These are phyloP conservation scores for Delia radicum DNA, from an alignment of 1,140 invertebrate species.

Conservation along the genomic window DNA sequence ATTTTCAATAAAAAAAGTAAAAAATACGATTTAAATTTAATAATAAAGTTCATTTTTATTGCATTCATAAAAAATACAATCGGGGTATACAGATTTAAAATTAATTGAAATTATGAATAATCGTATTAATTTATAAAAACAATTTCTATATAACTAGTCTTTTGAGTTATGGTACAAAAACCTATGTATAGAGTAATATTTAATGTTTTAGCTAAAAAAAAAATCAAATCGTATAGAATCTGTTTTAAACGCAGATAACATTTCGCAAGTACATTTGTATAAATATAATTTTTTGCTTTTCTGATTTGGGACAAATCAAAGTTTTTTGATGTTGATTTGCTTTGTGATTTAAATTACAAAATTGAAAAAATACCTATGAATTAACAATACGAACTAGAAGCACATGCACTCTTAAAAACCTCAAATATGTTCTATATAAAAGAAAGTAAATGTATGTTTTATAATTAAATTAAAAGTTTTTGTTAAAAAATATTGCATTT, in stretches of 20 bases:
- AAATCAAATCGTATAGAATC: too few relatives aligned
- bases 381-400: slow-evolving; percentile 22
- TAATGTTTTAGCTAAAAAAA: too few relatives aligned
- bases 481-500: slow-evolving; percentile 17
- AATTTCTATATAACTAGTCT: neutral
- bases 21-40: neutral
- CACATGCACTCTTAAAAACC: slow-evolving; percentile 18
- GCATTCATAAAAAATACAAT: neutral
- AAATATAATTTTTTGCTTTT: too few relatives aligned
- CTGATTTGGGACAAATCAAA: neutral
- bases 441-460: neutral
- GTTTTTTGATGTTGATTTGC: neutral
- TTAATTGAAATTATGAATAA: neutral
- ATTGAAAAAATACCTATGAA: slow-evolving; percentile 17
- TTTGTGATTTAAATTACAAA: slow-evolving; percentile 18
- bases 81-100: neutral
- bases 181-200: neutral
- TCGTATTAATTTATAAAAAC: neutral
- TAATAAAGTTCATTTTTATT: neutral
- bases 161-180: slow-evolving; percentile 1
- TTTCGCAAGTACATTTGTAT: too few relatives aligned
- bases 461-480: slow-evolving; percentile 14
- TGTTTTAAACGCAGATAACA: too few relatives aligned
- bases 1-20: neutral
- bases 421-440: neutral